A percentile compares a stretch with the other conserved stretches of the same genome.
These are phyloP conservation scores for Cyprinodon diabolis DNA, from an alignment of 2,797 vertebrate species.

Conservation along the genomic window DNA sequence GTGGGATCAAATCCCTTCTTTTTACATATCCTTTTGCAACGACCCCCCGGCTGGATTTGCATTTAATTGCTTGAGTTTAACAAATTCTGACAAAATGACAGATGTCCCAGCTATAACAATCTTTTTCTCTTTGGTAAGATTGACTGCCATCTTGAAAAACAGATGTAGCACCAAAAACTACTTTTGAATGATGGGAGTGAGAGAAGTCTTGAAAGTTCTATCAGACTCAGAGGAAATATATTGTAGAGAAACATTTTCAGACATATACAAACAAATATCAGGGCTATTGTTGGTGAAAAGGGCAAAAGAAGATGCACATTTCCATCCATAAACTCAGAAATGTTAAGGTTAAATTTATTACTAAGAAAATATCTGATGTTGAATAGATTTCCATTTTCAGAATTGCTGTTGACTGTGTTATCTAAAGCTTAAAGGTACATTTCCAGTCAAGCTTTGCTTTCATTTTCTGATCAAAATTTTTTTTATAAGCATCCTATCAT, in stretches of 20 bases:
- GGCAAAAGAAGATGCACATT: too few species aligned
- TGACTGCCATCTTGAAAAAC: neutral
- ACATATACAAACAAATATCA: neutral
- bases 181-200: neutral
- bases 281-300: neutral
- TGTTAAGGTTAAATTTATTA: too few species aligned
- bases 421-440: too few species aligned
- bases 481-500: too few species aligned
- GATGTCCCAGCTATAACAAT: slow-evolving; percentile 1
- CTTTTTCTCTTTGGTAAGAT: neutral
- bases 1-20: neutral
- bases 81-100: slow-evolving; percentile 2
- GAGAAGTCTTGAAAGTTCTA: neutral
- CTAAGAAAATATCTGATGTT: too few species aligned
- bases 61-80: slow-evolving; percentile 4
- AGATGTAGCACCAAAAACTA: neutral
- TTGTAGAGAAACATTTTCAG: neutral
- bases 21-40: neutral
- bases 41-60: neutral
- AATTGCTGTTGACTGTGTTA: too few species aligned
- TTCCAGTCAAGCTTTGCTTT: too few species aligned
- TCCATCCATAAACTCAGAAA: too few species aligned
- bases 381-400: too few species aligned
- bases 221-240: neutral
- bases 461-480: too few species aligned